phyloP scores from a whole-genome alignment of 2,888 invertebrate species.

The Drosophila phalerata region DNA sequence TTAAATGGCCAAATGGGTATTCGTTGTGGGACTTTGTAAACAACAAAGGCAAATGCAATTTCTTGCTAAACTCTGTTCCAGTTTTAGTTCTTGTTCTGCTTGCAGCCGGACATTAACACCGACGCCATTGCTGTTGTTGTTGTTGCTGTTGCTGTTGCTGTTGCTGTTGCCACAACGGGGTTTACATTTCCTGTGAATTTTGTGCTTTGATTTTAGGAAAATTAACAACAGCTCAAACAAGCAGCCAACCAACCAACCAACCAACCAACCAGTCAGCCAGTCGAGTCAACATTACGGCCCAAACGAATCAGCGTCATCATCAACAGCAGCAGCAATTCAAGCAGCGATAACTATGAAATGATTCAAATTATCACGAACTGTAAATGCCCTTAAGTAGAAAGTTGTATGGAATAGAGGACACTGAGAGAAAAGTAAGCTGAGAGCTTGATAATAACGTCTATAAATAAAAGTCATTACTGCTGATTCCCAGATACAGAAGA shows the following conservation, averaged over 20 bases:
- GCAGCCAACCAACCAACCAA: constrained; percentile 41
- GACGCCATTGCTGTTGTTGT: constrained; percentile 5
- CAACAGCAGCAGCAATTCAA: constrained; percentile 55
- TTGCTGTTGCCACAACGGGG: constrained; percentile 60
- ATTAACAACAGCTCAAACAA: constrained; percentile 80
- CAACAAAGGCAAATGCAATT: constrained; percentile 54
- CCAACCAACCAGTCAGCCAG: constrained; percentile 59
- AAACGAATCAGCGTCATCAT: constrained; percentile 79
- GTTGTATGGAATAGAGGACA: not conserved
- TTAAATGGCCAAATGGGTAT: constrained; percentile 53
- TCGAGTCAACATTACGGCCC: constrained; percentile 78
- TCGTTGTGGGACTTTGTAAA: constrained; percentile 49
- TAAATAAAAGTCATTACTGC: not conserved
- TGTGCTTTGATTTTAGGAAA: constrained; percentile 81
- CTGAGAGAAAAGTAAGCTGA: not conserved
- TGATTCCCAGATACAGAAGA: not conserved
- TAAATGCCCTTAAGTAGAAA: constrained; percentile 29
- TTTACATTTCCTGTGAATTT: constrained; percentile 81
- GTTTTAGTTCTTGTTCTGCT: constrained; percentile 39
- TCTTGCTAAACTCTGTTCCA: constrained; percentile 49
- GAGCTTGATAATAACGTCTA: not conserved
- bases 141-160: constrained; percentile 10
- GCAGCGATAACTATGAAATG: constrained; percentile 38
- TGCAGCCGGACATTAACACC: constrained; percentile 23
- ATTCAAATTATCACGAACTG: constrained; percentile 17